A percentile compares a stretch with the other conserved stretches of the same genome.
These are phyloP conservation scores for Apotomis turbidana DNA, from an alignment of 2,888 invertebrate genomes.

Conservation along the genomic window DNA sequence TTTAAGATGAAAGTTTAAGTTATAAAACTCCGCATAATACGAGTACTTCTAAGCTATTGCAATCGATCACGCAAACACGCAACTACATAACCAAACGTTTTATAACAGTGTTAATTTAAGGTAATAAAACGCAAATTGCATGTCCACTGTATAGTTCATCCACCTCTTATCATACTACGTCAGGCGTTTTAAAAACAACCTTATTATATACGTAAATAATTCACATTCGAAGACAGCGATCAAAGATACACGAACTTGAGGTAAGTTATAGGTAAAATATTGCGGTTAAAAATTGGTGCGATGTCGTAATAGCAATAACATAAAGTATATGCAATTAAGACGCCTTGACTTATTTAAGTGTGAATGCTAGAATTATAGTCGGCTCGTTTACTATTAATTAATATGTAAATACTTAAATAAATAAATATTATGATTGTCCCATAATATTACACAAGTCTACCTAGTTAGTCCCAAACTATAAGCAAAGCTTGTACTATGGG, in stretches of 20 bases:
- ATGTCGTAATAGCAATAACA: background rate
- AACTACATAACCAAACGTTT: constrained; percentile 1
- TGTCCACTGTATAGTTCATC: background rate
- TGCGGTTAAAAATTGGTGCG: constrained; percentile 17
- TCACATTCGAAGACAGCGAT: background rate
- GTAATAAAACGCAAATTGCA: constrained; percentile 18
- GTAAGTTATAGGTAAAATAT: background rate
- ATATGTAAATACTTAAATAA: background rate
- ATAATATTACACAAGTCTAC: no score
- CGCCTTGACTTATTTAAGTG: constrained; percentile 22
- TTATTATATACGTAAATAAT: background rate
- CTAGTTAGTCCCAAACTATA: no score
- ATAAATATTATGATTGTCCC: no score
- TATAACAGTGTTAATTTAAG: constrained; percentile 21
- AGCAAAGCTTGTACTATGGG: no score
- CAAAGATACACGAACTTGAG: background rate
- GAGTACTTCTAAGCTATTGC: constrained; percentile 6
- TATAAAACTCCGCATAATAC: constrained; percentile 10
- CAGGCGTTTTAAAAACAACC: background rate
- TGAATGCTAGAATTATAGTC: constrained; percentile 4
- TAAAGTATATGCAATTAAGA: background rate
- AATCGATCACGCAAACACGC: constrained; percentile 18
- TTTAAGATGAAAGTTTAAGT: background rate
- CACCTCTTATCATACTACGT: background rate
- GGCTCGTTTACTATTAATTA: background rate